These are phyloP conservation scores for Ceryle rudis DNA, from an alignment of 2,797 vertebrate genomes.

Conservation along the genomic window DNA sequence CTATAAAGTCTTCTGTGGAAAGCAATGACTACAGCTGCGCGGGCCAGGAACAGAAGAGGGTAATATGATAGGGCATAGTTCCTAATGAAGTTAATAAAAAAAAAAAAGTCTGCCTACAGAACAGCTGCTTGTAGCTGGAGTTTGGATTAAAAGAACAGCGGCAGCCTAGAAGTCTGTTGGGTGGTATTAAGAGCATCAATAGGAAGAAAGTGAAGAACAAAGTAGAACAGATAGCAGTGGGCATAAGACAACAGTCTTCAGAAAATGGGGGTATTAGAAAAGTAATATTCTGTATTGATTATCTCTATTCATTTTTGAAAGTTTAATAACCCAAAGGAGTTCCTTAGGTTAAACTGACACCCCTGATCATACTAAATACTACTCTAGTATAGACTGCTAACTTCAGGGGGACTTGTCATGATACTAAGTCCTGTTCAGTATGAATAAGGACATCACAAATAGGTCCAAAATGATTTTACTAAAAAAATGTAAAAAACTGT, in stretches of 20 bases:
- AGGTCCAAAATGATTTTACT: background rate
- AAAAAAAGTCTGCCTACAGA: constrained; percentile 67
- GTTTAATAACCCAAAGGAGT: background rate
- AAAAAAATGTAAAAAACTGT: background rate
- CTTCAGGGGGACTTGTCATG: background rate
- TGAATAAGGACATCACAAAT: background rate
- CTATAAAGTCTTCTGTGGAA: constrained; percentile 68
- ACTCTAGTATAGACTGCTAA: background rate
- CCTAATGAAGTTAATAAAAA: constrained; percentile 74
- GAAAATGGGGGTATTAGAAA: background rate
- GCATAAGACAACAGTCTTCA: background rate
- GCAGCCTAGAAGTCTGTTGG: constrained; percentile 48
- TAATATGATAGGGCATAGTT: constrained; percentile 75
- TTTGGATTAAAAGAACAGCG: constrained; percentile 61
- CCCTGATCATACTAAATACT: background rate
- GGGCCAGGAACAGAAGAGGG: constrained; percentile 50
- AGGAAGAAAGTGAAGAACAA: constrained; percentile 50
- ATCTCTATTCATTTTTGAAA: constrained; percentile 12
- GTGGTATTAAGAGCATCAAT: constrained; percentile 51
- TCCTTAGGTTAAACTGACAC: background rate
- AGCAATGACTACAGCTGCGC: constrained; percentile 75
- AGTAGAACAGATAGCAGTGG: constrained; percentile 28
- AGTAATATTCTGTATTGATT: background rate
- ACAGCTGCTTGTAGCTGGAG: constrained; percentile 81
- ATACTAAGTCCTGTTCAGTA: background rate